Base-by-base conservation (phyloP, 2,113 vertebrate species). In the Callopanchax toddi region DNA sequence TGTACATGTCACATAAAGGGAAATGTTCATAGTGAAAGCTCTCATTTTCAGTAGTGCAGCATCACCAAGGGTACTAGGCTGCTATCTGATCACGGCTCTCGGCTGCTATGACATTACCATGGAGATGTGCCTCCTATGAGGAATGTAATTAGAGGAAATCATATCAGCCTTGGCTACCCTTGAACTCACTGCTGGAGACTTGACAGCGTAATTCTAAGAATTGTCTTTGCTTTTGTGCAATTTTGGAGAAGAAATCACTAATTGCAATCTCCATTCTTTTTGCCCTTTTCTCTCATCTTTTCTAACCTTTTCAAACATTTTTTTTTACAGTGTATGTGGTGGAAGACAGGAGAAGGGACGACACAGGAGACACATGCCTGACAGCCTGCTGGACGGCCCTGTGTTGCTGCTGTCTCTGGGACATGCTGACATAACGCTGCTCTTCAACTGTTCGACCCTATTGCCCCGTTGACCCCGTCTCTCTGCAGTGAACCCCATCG, bases 401-500 rank as follows among this genome's bases (percentile, higher is more conserved):
- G 58, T 98, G 96, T 86, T 98, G 96, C 90, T 98, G 96, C 91
- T 98, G 96, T 79, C 95, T 98, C 45, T 98, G 95, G 95, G 96
- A 97, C 86, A 97, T 97, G 96, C 92, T 98, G 81, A 98, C 96
- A 91, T 98, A 92, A 89, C 36, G 29, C 23, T 26, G 3, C 46
- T 66, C n/a, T n/a, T n/a, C n/a, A n/a, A 58, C 21, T 67, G 32
- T 20, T 65, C 17, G 11, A 39, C 59, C 67, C 63, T 23, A 46
- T 74, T 49, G 62, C 60, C 49, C 51, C 54, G 51, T 39, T 57
- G 71, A 53, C 82, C 74, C 76, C 80, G 79, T 6, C 45, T 37
- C 36, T 37, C 36, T 37, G 36, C 12, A 37, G 36, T 11, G 36
- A 13, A 13, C 36, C 54, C 43, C 36, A 18, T 36, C 40, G 6